Conservation (phyloP, 1,140 invertebrate species). For the Heliothis subflexa region DNA sequence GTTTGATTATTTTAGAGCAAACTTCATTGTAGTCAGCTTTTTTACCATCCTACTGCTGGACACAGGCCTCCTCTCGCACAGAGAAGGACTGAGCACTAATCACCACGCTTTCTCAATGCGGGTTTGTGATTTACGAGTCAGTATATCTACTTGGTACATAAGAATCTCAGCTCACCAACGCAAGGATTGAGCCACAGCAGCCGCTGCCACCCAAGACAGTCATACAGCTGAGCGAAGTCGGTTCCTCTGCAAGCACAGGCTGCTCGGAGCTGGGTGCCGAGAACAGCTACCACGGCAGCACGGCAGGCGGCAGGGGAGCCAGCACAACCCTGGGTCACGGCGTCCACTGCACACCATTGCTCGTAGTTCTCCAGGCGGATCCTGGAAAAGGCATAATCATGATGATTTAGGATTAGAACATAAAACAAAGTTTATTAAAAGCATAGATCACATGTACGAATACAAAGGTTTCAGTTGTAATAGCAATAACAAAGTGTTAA, state of each 20-base stretch:
- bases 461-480: not conserved
- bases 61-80: no score
- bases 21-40: no score
- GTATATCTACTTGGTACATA: not conserved
- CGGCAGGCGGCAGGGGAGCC: conserved; percentile 93
- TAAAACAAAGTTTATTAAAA: no score
- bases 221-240: conserved; percentile 93
- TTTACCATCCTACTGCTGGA: no score
- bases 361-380: conserved; percentile 94
- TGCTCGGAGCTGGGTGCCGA: conserved; percentile 93
- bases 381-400: conserved; percentile 77
- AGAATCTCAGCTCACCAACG: conserved; percentile 90
- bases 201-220: conserved; percentile 95
- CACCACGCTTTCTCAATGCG: not conserved
- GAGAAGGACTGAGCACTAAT: no score
- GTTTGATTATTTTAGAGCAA: no score
- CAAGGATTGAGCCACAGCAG: conserved; percentile 97
- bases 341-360: conserved; percentile 95
- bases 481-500: not conserved
- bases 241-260: conserved; percentile 94
- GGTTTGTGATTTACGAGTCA: no score
- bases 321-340: conserved; percentile 95
- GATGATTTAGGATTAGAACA: not conserved
- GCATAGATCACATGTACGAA: no score
- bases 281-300: conserved; percentile 93